Evolutionary conservation across 1,140 invertebrate species (phyloP), one percentile per base, ranked within the genome.

Genomic region (Drosophila melanica): DNA sequence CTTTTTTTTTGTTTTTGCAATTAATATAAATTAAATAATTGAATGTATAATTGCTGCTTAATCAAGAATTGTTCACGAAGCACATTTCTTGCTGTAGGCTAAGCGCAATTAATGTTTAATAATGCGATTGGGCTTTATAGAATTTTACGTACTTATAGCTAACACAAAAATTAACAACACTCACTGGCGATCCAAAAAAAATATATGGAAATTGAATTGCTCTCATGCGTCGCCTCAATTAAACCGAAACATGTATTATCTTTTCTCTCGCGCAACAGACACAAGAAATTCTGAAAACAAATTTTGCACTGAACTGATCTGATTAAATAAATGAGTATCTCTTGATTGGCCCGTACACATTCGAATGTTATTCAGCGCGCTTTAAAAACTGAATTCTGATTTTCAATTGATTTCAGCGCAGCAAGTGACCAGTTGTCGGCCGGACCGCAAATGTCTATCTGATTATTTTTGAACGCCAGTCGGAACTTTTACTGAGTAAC

Each of bases 391-490:
- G 30, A 77, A 67, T 65, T 70, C 30, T 54, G 77, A 66, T 51
- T 67, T 78, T 57, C 69, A 86, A 85, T 78, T 78, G 66, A 76
- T 72, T 82, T 55, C 23, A 51, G 64, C 63, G 47, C 54, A 72
- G 44, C 64, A 60, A 59, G 41, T 14, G 47, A 50, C 45, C 55
- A 73, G 58, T 65, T 57, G 65, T 62, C 50, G 37, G 45, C 45
- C 47, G 51, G 62, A 51, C 44, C 37, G 41, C 66, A 57, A 51
- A 58, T 66, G 71, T 45, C 50, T 41, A 50, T 44, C 54, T n/a
- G 42, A 60, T 44, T 62, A 54, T 60, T 47, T 37, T 47, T 37
- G 7, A 37, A 37, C 10, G 50, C 44, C 45, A 33, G 20, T 55
- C 16, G 33, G n/a, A 54, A 30, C 37, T 67, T 48, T 57, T 47